Evolutionary conservation across 2,888 invertebrate species (phyloP).

Genomic region (Apodemia zela): DNA sequence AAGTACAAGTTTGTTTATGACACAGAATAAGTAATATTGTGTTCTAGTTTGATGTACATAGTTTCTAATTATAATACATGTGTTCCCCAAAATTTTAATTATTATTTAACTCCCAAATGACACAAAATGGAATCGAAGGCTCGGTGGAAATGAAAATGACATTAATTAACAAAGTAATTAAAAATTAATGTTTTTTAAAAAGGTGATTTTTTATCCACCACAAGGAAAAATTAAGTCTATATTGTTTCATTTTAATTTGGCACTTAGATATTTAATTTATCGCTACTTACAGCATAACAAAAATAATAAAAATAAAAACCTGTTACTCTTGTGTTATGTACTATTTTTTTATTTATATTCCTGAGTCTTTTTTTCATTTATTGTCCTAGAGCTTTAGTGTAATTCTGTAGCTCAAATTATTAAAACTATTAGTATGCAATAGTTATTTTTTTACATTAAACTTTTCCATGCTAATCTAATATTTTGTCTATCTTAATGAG

Average conservation of each 20-base stretch:
- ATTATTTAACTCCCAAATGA: background rate
- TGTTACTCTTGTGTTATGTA: no score
- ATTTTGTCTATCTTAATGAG: no score
- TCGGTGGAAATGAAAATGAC: background rate
- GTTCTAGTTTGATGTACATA: constrained; percentile 1
- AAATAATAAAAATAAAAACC: no score
- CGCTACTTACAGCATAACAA: no score
- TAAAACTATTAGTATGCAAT: no score
- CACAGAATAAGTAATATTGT: background rate
- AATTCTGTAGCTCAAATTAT: background rate
- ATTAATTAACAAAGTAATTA: background rate
- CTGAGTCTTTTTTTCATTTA: constrained; percentile 12
- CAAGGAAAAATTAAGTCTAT: no score
- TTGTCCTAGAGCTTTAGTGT: background rate
- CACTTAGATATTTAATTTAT: no score
- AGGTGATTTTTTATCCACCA: no score
- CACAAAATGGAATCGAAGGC: background rate
- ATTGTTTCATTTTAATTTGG: no score
- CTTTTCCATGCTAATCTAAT: no score
- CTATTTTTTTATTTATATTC: background rate
- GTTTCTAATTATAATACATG: background rate
- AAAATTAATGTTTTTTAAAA: no score
- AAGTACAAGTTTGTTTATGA: background rate
- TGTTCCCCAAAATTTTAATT: background rate
- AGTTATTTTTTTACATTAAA: no score